Conservation (phyloP, 2,888 invertebrate species). For the Ennomos quercinarius region DNA sequence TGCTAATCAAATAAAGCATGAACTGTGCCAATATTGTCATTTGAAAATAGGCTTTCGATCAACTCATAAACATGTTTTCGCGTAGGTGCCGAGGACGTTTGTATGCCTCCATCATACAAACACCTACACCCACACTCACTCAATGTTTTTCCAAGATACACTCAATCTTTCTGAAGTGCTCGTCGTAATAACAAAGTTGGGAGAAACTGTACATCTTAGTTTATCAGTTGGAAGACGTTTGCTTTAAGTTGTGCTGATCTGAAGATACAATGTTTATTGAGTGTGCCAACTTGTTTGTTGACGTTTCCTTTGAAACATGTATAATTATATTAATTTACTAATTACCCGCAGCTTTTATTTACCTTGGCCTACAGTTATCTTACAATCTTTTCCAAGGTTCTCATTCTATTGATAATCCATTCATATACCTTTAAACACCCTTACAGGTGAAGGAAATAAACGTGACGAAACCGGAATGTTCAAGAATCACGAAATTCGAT, state of each 20-base stretch:
- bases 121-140: conserved; percentile 13
- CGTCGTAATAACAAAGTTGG: conserved; percentile 20
- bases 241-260: conserved; percentile 1
- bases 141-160: conserved; percentile 25
- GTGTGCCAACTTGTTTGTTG: not conserved
- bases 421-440: too few species aligned
- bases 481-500: too few species aligned
- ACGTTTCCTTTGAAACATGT: not conserved
- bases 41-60: conserved; percentile 17
- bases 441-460: too few species aligned
- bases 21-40: conserved; percentile 19
- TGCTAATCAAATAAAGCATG: not conserved
- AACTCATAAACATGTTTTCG: conserved; percentile 14
- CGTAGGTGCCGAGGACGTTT: conserved; percentile 15
- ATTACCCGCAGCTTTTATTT: too few species aligned
- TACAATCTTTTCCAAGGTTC: too few species aligned
- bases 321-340: too few species aligned
- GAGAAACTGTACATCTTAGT: conserved; percentile 6
- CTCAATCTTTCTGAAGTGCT: conserved; percentile 27
- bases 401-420: too few species aligned
- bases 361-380: too few species aligned
- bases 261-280: not conserved
- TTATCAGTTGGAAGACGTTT: not conserved
- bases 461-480: too few species aligned
- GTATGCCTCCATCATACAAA: conserved; percentile 2